Base-by-base conservation (phyloP, 2,888 invertebrate species). In the Graphium colonna region DNA sequence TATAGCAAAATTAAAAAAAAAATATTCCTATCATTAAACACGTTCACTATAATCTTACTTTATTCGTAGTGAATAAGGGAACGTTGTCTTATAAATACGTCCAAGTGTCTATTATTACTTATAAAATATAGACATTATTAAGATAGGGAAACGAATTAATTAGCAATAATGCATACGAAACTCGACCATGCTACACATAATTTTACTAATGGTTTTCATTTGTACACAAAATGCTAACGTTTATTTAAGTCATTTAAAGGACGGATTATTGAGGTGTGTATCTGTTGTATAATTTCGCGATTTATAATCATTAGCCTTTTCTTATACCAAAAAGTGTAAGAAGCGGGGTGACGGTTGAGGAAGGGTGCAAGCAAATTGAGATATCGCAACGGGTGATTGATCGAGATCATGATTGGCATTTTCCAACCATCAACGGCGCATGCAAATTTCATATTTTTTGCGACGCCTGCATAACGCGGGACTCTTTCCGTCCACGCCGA, bases 361-460 rank as follows among this genome's bases (percentile, higher is more conserved):
- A 77, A n/a, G 82, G 82, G 84, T 81, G 79, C 79, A 74, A 73
- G 60, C 65, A 75, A 79, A 89, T 89, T 87, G 82, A 88, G 86
- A 77, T 75, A 82, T 87, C 82, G 77, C 79, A 75, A 70, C 79
- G 70, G 69, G 69, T 86, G 89, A 89, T 89, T 86, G 87, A 89
- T 89, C 75, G 65, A 75, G 50, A 62, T 62, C 76, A 67, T 82
- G 82, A 85, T 83, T 81, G 82, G 82, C 80, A 79, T 77, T 76
- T 74, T 72, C 68, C 69, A 67, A 73, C 74, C 74, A 75, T 73
- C 71, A 77, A 73, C 69, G 63, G 63, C 61, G 65, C 62, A 65
- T 82, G 82, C 73, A 77, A 82, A 85, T 79, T 75, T 68, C 61
- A 53, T 63, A 57, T 68, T 79, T 82, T 82, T 82, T 77, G 62